phyloP scores from a whole-genome alignment of 2,797 vertebrate species.

The Sebastes trivittatus region DNA sequence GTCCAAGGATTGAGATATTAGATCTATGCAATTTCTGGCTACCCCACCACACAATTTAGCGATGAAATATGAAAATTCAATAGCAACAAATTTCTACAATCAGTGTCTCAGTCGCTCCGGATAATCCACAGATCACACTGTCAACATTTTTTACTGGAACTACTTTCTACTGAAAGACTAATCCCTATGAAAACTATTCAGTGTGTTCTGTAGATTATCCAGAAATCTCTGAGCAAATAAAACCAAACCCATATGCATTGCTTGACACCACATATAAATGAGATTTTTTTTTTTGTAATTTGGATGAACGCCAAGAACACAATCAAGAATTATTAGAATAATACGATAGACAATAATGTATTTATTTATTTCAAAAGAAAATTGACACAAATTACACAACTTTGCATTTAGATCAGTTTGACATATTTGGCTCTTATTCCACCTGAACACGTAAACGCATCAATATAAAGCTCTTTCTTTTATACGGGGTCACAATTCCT shows the following conservation, averaged over 20 bases:
- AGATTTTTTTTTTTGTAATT: background rate
- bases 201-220: background rate
- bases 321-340: background rate
- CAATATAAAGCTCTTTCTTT: constrained; percentile 29
- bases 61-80: background rate
- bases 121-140: background rate
- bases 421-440: constrained; percentile 3
- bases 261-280: background rate
- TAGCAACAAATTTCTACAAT: background rate
- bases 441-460: constrained; percentile 9
- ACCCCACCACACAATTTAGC: background rate
- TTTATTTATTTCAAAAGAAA: constrained; percentile 46
- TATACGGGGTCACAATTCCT: background rate
- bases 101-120: background rate
- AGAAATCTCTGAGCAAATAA: background rate
- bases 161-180: background rate
- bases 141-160: background rate
- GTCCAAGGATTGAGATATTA: background rate
- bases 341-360: background rate
- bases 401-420: constrained; percentile 5
- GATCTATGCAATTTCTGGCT: background rate
- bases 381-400: constrained; percentile 8
- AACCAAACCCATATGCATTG: background rate
- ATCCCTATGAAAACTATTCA: background rate
- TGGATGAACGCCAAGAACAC: background rate